Percentiles rank a stretch among this genome's conserved stretches.
phyloP scores from a whole-genome alignment of 2,888 invertebrate species.

The Fragum fragum region DNA sequence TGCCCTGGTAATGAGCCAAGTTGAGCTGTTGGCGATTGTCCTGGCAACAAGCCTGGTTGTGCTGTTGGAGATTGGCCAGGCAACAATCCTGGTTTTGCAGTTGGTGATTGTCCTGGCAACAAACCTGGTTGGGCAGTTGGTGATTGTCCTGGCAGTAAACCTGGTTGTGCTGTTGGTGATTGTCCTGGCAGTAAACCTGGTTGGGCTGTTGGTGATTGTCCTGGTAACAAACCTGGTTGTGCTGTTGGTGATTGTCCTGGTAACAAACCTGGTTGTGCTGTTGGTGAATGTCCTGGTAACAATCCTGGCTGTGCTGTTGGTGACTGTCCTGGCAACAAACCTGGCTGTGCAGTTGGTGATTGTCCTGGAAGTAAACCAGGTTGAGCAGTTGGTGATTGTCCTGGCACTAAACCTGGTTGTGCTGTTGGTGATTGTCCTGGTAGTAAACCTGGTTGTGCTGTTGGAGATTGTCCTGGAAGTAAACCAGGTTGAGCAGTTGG shows the following conservation, averaged over 20 bases:
- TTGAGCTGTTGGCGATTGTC: conserved; percentile 45
- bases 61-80: conserved; percentile 55
- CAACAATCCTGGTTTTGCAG: conserved; percentile 46
- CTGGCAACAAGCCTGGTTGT: conserved; percentile 43
- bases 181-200: conserved; percentile 41
- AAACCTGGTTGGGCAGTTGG: conserved; percentile 58
- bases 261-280: conserved; percentile 47
- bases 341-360: conserved; percentile 59
- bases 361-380: conserved; percentile 49
- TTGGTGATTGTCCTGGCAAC: conserved; percentile 48
- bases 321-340: conserved; percentile 41
- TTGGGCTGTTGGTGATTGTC: conserved; percentile 48
- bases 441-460: conserved; percentile 47
- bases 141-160: conserved; percentile 39
- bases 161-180: conserved; percentile 50
- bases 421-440: conserved; percentile 45
- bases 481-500: conserved; percentile 55
- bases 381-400: conserved; percentile 55
- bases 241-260: conserved; percentile 56
- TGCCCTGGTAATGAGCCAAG: conserved; percentile 24
- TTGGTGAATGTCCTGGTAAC: conserved; percentile 50
- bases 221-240: conserved; percentile 33
- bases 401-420: conserved; percentile 50
- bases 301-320: conserved; percentile 56
- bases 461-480: conserved; percentile 49